These are phyloP conservation scores for Poecilia velifera DNA, from an alignment of 2,797 vertebrate genomes.

Conservation along the genomic window DNA sequence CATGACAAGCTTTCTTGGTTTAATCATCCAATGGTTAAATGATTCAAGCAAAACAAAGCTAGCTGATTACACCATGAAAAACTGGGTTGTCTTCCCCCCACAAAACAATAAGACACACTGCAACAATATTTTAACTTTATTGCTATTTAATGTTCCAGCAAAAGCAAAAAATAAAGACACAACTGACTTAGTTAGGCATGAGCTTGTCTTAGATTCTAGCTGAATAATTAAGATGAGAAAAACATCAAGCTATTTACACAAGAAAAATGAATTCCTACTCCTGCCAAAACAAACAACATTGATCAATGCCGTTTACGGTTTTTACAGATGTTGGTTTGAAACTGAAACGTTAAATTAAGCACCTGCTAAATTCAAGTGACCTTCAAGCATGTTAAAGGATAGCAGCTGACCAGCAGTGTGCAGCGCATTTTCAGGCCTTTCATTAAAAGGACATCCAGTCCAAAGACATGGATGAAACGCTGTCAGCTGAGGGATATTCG, in stretches of 20 bases:
- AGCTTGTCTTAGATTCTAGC: background rate
- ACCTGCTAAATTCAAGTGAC: background rate
- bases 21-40: background rate
- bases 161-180: background rate
- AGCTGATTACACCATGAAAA: too few relatives aligned
- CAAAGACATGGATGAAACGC: background rate
- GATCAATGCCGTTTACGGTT: background rate
- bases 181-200: background rate
- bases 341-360: background rate
- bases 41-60: slow-evolving; percentile 12
- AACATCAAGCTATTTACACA: background rate
- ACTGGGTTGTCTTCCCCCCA: too few relatives aligned
- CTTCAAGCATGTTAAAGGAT: background rate
- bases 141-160: background rate
- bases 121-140: slow-evolving; percentile 1
- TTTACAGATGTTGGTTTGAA: background rate
- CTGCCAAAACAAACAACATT: background rate
- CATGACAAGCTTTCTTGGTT: slow-evolving; percentile 10
- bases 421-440: background rate
- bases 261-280: background rate
- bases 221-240: background rate
- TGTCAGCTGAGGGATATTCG: background rate
- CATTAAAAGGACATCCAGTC: background rate
- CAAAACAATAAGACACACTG: background rate
- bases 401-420: background rate